Evolutionary conservation across 2,888 invertebrate genomes (phyloP).

Genomic region (Parasteatoda lunata): DNA sequence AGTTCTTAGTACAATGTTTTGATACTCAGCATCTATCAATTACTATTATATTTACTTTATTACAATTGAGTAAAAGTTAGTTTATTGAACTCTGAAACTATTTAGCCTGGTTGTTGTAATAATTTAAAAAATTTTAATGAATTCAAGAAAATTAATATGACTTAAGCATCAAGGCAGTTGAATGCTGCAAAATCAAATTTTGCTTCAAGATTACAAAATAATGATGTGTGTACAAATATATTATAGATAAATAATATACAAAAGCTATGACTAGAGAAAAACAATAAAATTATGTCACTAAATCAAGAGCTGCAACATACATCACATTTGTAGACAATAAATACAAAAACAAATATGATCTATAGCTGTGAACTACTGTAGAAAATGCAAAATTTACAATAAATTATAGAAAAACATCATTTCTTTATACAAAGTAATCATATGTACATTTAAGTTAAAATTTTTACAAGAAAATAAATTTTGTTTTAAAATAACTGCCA

Average conservation of each 20-base stretch:
- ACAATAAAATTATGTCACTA: conserved; percentile 41
- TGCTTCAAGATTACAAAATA: not conserved
- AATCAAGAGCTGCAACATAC: conserved; percentile 44
- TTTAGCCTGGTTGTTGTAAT: not conserved
- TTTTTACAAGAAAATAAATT: not conserved
- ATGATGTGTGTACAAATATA: not conserved
- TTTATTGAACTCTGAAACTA: conserved; percentile 10
- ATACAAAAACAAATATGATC: no score
- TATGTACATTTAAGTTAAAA: not conserved
- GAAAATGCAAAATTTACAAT: not conserved
- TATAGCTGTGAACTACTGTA: not conserved
- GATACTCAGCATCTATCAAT: conserved; percentile 6
- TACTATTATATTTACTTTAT: conserved; percentile 13
- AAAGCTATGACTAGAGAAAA: conserved; percentile 62
- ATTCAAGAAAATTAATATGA: not conserved
- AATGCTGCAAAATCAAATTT: not conserved
- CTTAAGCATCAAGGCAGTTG: not conserved
- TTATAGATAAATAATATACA: conserved; percentile 55
- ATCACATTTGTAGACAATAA: not conserved
- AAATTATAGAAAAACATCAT: not conserved
- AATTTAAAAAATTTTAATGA: conserved; percentile 2
- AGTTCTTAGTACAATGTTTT: not conserved
- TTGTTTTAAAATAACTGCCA: not conserved
- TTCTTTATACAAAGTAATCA: no score
- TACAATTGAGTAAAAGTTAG: conserved; percentile 9